A percentile compares a stretch with the other conserved stretches of the same genome.
These are phyloP conservation scores for Zapornia atra DNA, from an alignment of 2,113 vertebrate genomes.

Conservation along the genomic window DNA sequence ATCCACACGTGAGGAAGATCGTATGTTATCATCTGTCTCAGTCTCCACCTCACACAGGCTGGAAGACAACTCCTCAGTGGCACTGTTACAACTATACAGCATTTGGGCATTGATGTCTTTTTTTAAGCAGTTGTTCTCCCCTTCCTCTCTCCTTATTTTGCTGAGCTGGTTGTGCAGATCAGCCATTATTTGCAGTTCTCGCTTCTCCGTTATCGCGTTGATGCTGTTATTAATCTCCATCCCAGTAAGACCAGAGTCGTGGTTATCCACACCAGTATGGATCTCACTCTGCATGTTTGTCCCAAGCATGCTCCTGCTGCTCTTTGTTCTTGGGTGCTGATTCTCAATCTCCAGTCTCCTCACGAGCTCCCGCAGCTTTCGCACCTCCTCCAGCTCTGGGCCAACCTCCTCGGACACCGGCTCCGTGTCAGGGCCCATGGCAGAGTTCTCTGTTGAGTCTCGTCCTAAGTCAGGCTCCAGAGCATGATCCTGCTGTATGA, in stretches of 20 bases:
- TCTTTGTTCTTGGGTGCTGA: constrained; percentile 81
- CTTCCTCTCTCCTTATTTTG: constrained; percentile 67
- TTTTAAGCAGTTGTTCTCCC: constrained; percentile 28
- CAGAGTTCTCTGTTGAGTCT: constrained; percentile 13
- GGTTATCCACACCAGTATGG: constrained; percentile 37
- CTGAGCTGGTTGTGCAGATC: constrained; percentile 57
- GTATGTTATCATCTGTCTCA: neutral
- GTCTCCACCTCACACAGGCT: neutral
- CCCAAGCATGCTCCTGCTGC: constrained; percentile 63
- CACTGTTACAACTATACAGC: constrained; percentile 36
- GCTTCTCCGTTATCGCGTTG: constrained; percentile 1
- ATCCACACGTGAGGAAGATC: constrained; percentile 43
- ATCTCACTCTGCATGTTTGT: constrained; percentile 46
- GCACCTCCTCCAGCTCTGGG: constrained; percentile 85
- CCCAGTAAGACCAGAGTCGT: constrained; percentile 35
- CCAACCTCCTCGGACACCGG: constrained; percentile 64
- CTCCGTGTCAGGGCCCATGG: constrained; percentile 65
- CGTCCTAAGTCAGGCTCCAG: constrained; percentile 67
- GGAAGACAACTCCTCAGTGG: constrained; percentile 66
- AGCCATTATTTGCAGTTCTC: constrained; percentile 59
- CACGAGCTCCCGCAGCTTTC: constrained; percentile 88
- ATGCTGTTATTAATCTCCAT: constrained; percentile 67
- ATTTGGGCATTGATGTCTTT: constrained; percentile 52
- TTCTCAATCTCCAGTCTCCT: constrained; percentile 88
- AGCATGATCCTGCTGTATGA: constrained; percentile 76